A percentile compares a stretch with the other conserved stretches of the same genome.
phyloP scores from a whole-genome alignment of 2,888 invertebrate species.

The Anoncus sp. region DNA sequence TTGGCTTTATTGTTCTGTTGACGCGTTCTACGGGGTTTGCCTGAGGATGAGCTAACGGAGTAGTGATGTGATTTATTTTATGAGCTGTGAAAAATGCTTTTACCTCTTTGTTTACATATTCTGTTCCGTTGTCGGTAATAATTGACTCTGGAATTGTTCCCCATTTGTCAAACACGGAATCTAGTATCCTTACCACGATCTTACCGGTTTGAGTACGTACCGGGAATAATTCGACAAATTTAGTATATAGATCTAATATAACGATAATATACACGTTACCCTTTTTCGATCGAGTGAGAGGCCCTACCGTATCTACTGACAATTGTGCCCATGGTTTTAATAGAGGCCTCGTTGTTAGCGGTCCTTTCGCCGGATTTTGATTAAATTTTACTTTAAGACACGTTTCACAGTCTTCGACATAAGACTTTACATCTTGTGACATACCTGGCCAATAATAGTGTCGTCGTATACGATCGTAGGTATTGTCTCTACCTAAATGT shows the following conservation, averaged over 20 bases:
- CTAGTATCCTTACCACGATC: constrained; percentile 24
- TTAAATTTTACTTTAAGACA: constrained; percentile 41
- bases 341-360: constrained; percentile 18
- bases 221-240: constrained; percentile 47
- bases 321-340: constrained; percentile 46
- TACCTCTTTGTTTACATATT: constrained; percentile 41
- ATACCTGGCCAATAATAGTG: too few species aligned
- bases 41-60: constrained; percentile 21
- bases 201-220: constrained; percentile 30
- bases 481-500: too few species aligned
- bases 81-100: constrained; percentile 26
- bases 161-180: constrained; percentile 38
- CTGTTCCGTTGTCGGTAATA: constrained; percentile 39
- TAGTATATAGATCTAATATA: constrained; percentile 33
- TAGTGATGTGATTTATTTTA: constrained; percentile 12
- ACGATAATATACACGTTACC: constrained; percentile 18
- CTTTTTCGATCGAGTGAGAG: constrained; percentile 7
- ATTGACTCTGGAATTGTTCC: constrained; percentile 33
- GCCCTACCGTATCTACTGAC: constrained; percentile 17
- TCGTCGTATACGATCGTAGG: constrained; percentile 34
- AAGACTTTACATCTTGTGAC: constrained; percentile 4
- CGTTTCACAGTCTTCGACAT: constrained; percentile 36
- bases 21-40: too few species aligned
- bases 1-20: constrained; percentile 38
- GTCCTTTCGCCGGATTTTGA: constrained; percentile 35